Percentiles rank a stretch among this genome's conserved stretches.
Conservation (phyloP, 1,140 invertebrate species). For the Zaprionus ghesquierei region DNA sequence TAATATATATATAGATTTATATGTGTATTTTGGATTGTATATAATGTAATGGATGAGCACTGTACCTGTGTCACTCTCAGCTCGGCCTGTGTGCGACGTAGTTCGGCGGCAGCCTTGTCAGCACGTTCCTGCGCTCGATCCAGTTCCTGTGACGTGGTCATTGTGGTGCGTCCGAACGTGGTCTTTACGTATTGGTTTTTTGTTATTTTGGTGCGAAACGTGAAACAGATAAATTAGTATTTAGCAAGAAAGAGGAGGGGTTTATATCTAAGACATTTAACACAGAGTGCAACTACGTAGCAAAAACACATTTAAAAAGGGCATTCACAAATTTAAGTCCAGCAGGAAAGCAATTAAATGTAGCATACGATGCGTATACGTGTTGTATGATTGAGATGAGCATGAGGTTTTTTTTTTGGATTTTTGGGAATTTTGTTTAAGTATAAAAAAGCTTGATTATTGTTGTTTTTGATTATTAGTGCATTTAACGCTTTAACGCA, state of each 20-base stretch:
- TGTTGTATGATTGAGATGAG: constrained; percentile 36
- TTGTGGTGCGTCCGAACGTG: constrained; percentile 89
- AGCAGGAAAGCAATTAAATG: constrained; percentile 38
- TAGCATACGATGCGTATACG: constrained; percentile 38
- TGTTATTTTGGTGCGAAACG: constrained; percentile 29
- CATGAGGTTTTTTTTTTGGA: constrained; percentile 25
- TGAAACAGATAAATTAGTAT: constrained; percentile 58
- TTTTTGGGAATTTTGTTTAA: background rate
- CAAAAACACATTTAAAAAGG: background rate
- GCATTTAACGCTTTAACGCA: constrained; percentile 50
- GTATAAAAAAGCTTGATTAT: background rate
- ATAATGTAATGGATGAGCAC: constrained; percentile 6
- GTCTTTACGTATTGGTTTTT: constrained; percentile 83
- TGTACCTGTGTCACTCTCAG: constrained; percentile 89
- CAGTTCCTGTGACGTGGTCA: constrained; percentile 89
- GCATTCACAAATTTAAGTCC: constrained; percentile 30
- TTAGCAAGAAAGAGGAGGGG: constrained; percentile 1
- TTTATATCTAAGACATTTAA: background rate
- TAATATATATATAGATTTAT: constrained; percentile 5
- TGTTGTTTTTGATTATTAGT: constrained; percentile 4
- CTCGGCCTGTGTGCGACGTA: constrained; percentile 93
- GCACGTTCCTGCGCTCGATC: constrained; percentile 93
- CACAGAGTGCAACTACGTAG: constrained; percentile 14
- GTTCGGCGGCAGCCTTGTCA: constrained; percentile 91
- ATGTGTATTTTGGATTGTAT: no score